A percentile compares a stretch with the other conserved stretches of the same genome.
These are phyloP conservation scores for Lissocephala sabroskyi DNA, from an alignment of 2,888 invertebrate species.

Conservation along the genomic window DNA sequence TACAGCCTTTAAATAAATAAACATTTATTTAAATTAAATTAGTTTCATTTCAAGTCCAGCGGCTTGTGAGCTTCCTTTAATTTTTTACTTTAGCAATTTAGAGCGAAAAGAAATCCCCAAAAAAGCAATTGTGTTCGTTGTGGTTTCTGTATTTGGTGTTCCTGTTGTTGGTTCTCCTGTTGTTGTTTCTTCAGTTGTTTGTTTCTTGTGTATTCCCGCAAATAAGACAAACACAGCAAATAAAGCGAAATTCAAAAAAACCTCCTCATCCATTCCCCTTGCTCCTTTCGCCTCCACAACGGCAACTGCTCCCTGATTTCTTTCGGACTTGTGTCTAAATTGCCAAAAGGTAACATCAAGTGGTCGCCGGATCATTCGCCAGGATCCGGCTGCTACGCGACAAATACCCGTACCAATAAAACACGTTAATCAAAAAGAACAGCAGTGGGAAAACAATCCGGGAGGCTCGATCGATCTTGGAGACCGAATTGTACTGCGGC, in stretches of 20 bases:
- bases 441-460: constrained; percentile 83
- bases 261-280: neutral
- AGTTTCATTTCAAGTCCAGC: constrained; percentile 13
- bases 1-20: constrained; percentile 10
- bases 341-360: constrained; percentile 73
- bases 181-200: neutral
- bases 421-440: constrained; percentile 82
- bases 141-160: constrained; percentile 24
- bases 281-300: neutral
- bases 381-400: constrained; percentile 74
- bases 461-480: constrained; percentile 84
- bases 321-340: constrained; percentile 68
- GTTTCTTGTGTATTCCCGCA: constrained; percentile 1
- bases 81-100: constrained; percentile 72
- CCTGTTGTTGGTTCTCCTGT: constrained; percentile 33
- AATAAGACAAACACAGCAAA: neutral
- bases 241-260: neutral
- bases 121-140: constrained; percentile 25
- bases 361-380: constrained; percentile 60
- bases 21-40: constrained; percentile 46
- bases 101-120: constrained; percentile 65
- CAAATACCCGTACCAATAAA: constrained; percentile 86
- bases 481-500: constrained; percentile 84
- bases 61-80: constrained; percentile 15
- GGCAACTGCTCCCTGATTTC: constrained; percentile 48